phyloP scores from a whole-genome alignment of 2,113 vertebrate species.

The Peucedramus taeniatus region DNA sequence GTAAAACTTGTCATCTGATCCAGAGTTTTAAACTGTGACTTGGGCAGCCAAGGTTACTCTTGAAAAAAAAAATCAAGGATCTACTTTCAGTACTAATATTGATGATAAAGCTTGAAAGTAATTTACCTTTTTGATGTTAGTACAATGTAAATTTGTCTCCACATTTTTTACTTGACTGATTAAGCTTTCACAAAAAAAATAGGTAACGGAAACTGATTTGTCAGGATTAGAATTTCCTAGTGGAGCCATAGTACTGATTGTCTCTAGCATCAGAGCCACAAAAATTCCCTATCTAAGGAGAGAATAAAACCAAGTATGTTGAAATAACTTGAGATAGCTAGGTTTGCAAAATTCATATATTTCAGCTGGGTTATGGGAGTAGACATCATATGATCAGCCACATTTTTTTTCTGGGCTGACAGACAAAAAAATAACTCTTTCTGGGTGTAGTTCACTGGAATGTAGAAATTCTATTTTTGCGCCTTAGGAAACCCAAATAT shows the following conservation, averaged over 20 bases:
- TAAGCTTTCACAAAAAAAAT: not conserved
- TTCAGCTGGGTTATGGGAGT: not conserved
- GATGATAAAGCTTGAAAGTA: not conserved
- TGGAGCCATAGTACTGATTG: not conserved
- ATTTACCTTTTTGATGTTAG: not conserved
- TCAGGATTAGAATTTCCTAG: not conserved
- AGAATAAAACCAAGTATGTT: not conserved
- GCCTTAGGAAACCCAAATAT: not conserved
- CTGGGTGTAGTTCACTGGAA: not conserved
- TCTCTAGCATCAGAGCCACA: not conserved
- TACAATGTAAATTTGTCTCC: not conserved
- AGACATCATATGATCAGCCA: not conserved
- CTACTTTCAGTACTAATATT: not conserved
- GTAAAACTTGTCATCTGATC: not conserved
- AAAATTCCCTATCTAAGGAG: not conserved
- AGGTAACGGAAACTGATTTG: not conserved
- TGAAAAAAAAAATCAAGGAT: not conserved
- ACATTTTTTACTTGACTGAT: not conserved
- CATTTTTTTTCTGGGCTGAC: not conserved
- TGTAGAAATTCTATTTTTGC: not conserved
- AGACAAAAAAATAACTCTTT: conserved; percentile 3
- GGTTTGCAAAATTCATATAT: not conserved
- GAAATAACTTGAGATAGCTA: not conserved
- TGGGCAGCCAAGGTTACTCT: not conserved
- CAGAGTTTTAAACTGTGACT: not conserved